Conservation (phyloP, 2,797 vertebrate species). For the Anniella stebbinsi region DNA sequence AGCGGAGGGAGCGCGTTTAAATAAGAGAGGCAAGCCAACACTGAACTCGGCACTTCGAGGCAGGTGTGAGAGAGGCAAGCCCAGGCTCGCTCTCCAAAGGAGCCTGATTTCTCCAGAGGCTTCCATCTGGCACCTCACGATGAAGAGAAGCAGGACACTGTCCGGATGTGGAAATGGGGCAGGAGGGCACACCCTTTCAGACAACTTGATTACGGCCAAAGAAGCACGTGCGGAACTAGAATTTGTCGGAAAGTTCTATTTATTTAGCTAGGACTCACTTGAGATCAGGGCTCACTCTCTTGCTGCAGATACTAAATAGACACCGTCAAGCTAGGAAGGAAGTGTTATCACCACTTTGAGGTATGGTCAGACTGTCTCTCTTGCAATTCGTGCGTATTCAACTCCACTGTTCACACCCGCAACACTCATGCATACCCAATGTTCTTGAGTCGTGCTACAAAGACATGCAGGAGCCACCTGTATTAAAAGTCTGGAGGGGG, state of each 20-base stretch:
- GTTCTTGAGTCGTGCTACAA: not conserved
- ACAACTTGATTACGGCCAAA: not conserved
- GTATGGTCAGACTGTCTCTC: not conserved
- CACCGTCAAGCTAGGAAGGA: not conserved
- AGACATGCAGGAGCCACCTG: not conserved
- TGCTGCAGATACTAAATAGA: not conserved
- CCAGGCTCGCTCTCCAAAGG: constrained; percentile 7
- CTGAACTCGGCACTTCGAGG: not conserved
- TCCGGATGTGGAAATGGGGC: not conserved
- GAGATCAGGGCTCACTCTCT: not conserved
- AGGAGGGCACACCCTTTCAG: not conserved
- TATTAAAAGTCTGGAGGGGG: not conserved
- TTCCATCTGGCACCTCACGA: not conserved
- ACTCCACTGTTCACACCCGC: not conserved
- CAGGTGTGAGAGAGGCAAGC: constrained; percentile 35
- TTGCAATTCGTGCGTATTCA: not conserved
- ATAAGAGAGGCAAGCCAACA: constrained; percentile 35
- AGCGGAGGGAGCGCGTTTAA: not conserved
- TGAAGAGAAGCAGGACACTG: too few species aligned
- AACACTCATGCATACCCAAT: too few species aligned
- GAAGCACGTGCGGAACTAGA: not conserved
- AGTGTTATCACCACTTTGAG: not conserved
- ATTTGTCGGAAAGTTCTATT: not conserved
- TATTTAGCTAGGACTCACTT: not conserved
- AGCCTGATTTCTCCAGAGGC: not conserved